Evolutionary conservation across 53 echinoderm and acorn worm genomes (phyloP), one percentile per base, ranked within the genome.

Genomic region (Henricia sp.): DNA sequence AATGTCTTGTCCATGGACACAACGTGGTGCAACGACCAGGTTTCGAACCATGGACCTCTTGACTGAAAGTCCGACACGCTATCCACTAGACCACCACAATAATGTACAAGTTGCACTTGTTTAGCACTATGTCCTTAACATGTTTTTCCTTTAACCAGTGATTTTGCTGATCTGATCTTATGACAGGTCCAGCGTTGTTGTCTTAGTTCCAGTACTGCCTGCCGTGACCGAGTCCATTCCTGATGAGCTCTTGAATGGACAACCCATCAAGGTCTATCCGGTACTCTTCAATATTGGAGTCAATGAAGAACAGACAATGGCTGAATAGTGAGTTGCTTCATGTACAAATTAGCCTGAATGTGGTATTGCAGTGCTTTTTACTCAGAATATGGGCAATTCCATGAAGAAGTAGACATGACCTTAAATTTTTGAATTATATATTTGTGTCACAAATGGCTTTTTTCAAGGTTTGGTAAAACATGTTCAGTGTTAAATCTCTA

Each of bases 291-390:
- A 82, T 10, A 74, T 96, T 23, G 96, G 96, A 4, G 71, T 94
- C 64, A 96, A 96, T 59, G 96, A 96, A 56, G 93, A 96, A 77
- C 93, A 93, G 68, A 87, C 93, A 20, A 70, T 96, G 30, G 96
- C 96, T 35, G 96, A 96, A 85, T 53, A 88, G 96, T 96, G 64
- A 96, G 96, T 91, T 6, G 24, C n/a, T 0, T 21, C 21, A 36
- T 67, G 2, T 21, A 10, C 16, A 21, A 3, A 36, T n/a, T 36
- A n/a, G n/a, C n/a, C n/a, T n/a, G n/a, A n/a, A n/a, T n/a, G n/a
- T n/a, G n/a, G n/a, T n/a, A n/a, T n/a, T n/a, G n/a, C n/a, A n/a
- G n/a, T n/a, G n/a, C n/a, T n/a, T n/a, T n/a, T n/a, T n/a, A n/a
- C n/a, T n/a, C n/a, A n/a, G n/a, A n/a, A n/a, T n/a, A n/a, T n/a